A percentile compares a stretch with the other conserved stretches of the same genome.
These are phyloP conservation scores for Drosophila borealis DNA, from an alignment of 2,888 invertebrate species.

Conservation along the genomic window DNA sequence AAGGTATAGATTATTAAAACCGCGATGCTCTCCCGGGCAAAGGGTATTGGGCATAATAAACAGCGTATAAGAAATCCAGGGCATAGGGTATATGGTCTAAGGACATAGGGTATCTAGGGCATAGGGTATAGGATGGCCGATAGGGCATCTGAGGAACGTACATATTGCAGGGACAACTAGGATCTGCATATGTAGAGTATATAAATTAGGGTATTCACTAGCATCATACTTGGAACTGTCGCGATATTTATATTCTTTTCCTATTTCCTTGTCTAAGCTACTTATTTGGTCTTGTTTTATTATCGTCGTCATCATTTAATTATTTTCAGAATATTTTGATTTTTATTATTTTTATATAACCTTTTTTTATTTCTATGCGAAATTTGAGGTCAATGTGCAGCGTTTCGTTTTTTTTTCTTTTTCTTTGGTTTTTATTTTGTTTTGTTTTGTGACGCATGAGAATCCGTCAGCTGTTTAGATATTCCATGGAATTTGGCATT, in stretches of 20 bases:
- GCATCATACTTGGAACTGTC: neutral
- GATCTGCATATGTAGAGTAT: neutral
- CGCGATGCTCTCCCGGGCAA: too few species aligned
- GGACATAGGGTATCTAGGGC: too few species aligned
- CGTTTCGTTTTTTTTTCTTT: slow-evolving; percentile 1
- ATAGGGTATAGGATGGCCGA: too few species aligned
- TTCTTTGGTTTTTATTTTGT: slow-evolving; percentile 8
- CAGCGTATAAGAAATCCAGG: too few species aligned
- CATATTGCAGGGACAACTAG: too few species aligned
- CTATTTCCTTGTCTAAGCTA: neutral
- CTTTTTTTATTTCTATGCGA: slow-evolving; percentile 23
- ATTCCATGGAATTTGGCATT: slow-evolving; percentile 39
- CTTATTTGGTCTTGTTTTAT: slow-evolving; percentile 14
- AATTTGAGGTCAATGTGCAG: slow-evolving; percentile 54
- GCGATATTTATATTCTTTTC: slow-evolving; percentile 1
- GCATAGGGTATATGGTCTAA: too few species aligned
- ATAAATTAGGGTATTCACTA: neutral
- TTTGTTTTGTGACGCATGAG: slow-evolving; percentile 45
- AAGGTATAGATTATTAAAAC: too few species aligned
- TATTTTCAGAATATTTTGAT: neutral
- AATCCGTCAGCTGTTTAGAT: slow-evolving; percentile 61
- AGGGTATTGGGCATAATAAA: too few species aligned
- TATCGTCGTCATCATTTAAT: slow-evolving; percentile 38
- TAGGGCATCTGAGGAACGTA: too few species aligned
- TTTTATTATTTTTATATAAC: slow-evolving; percentile 3